phyloP scores from a whole-genome alignment of 2,888 invertebrate genomes.

The Stegophylla sp. region DNA sequence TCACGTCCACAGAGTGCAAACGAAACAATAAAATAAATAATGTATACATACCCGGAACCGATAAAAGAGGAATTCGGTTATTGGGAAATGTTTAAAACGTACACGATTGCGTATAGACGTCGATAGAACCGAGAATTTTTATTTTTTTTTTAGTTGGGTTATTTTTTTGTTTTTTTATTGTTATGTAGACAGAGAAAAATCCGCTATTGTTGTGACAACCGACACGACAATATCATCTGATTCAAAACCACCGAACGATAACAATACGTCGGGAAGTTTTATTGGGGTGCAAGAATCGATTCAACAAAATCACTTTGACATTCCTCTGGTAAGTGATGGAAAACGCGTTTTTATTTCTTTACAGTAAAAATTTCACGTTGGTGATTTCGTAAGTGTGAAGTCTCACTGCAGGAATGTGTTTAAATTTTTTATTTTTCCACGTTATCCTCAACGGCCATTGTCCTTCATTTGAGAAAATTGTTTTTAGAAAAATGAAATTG shows the following conservation, averaged over 20 bases:
- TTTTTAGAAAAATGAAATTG: too few species aligned
- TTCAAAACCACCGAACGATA: constrained; percentile 16
- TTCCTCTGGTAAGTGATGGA: constrained; percentile 47
- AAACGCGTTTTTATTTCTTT: not conserved
- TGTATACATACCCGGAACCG: not conserved
- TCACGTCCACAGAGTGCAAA: not conserved
- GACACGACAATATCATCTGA: constrained; percentile 26
- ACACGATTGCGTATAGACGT: constrained; percentile 12
- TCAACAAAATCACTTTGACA: constrained; percentile 50
- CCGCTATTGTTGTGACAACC: not conserved
- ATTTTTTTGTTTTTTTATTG: constrained; percentile 27
- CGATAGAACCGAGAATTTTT: constrained; percentile 22
- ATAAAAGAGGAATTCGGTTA: constrained; percentile 31
- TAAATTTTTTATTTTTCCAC: too few species aligned
- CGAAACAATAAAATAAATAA: constrained; percentile 3
- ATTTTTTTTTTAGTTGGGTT: constrained; percentile 3
- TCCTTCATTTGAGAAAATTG: not conserved
- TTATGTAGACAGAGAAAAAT: constrained; percentile 7
- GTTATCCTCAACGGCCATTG: too few species aligned
- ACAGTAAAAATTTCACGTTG: not conserved
- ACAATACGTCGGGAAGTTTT: constrained; percentile 1
- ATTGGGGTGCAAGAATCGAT: not conserved
- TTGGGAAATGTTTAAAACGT: constrained; percentile 27
- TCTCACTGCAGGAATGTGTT: too few species aligned
- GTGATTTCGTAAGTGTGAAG: too few species aligned